Base-by-base conservation (phyloP, 2,888 invertebrate species). In the Mongoloraphidia duomilia region DNA sequence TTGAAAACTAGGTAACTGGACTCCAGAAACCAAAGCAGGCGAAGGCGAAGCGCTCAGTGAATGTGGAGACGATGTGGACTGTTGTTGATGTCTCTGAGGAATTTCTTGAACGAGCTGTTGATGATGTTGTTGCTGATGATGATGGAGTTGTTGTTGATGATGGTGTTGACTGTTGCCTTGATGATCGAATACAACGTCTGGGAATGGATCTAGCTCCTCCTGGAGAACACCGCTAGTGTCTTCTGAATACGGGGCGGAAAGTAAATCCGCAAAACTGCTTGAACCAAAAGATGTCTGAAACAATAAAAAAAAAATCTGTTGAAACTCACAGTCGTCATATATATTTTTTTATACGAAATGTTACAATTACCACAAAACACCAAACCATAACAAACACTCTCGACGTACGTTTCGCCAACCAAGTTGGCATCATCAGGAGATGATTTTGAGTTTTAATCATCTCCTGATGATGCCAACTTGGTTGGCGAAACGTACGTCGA, bases 1-100 rank as follows among this genome's bases (percentile, higher is more conserved):
- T 72, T 90, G 86, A 71, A 89, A 89, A 70, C 88, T 88, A 54
- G 89, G 89, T 61, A 89, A 68, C 43, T 75, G 74, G 43, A 84
- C 77, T 42, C 80, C 77, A 57, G 78, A 17, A 17, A 17, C 17
- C 4, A 17, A 17, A 17, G 17, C 75, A 36, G 65, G 53, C 46
- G 54, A 51, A 44, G 55, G 54, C 43, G 54, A 51, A 34, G 50
- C 52, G 39, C 51, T 41, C 49, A 17, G 45, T 50, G 14, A 44
- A 39, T 43, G 49, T 47, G 50, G 51, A 47, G 26, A 26, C 26
- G 26, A 26, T 5, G 26, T 26, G 26, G 6, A 6, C 54, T 44
- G 59, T 57, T 36, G 67, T 65, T 9, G 66, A 65, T 14, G 34
- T 9, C 17, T 35, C 37, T 26, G 39, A 35, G 8, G 39, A 14